phyloP scores from a whole-genome alignment of 2,797 vertebrate genomes.

The Coilia nasus region DNA sequence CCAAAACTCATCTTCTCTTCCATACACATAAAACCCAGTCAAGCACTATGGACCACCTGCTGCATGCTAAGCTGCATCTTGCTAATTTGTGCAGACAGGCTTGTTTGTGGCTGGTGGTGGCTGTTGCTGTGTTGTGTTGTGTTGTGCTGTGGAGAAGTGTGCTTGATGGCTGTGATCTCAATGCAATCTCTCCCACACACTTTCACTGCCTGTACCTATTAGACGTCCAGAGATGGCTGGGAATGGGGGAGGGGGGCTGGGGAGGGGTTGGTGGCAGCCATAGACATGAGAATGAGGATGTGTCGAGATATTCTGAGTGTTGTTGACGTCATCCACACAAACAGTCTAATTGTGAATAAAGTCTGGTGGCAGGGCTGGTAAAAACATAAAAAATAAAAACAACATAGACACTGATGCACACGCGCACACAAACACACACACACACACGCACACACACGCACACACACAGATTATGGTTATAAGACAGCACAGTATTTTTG shows the following conservation, averaged over 20 bases:
- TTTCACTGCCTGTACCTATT: background rate
- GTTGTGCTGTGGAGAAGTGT: background rate
- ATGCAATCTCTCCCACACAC: constrained; percentile 23
- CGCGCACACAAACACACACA: background rate
- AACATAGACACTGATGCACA: background rate
- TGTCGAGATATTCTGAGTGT: constrained; percentile 1
- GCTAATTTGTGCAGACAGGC: background rate
- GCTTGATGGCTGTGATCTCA: constrained; percentile 36
- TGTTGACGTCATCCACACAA: background rate
- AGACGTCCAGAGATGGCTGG: background rate
- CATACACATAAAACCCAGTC: background rate
- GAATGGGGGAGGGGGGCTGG: too few relatives aligned
- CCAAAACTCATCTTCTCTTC: background rate
- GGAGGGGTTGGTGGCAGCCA: background rate
- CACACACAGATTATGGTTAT: too few relatives aligned
- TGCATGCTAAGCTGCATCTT: background rate
- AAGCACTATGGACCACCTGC: background rate
- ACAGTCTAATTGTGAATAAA: background rate
- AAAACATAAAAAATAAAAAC: background rate
- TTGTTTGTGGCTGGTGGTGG: background rate
- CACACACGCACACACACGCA: background rate
- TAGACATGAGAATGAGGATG: background rate
- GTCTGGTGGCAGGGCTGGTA: background rate
- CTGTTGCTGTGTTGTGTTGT: background rate
- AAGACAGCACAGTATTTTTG: too few relatives aligned